A percentile compares a stretch with the other conserved stretches of the same genome.
Evolutionary conservation across 1,140 invertebrate genomes (phyloP).

Genomic region (Apocrypta bakeri): DNA sequence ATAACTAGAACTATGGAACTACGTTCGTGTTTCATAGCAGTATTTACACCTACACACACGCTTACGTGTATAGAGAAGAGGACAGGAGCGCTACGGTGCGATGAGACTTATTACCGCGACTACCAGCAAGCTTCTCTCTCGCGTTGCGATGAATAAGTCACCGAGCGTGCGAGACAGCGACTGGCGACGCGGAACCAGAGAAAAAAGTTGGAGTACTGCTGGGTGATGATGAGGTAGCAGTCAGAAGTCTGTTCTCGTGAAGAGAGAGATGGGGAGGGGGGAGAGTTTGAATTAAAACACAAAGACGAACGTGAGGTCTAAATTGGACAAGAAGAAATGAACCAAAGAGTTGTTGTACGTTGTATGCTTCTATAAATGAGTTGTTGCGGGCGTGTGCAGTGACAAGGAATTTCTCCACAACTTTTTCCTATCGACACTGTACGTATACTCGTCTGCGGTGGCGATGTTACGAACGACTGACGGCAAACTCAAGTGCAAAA

Average conservation of each 20-base stretch:
- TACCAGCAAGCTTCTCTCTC: slow-evolving; percentile 54
- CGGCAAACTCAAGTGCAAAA: too few species aligned
- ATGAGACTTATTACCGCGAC: slow-evolving; percentile 39
- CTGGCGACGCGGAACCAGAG: slow-evolving; percentile 54
- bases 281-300: background rate
- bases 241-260: background rate
- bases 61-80: background rate
- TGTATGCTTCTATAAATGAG: background rate
- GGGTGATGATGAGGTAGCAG: slow-evolving; percentile 17
- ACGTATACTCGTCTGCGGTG: too few species aligned
- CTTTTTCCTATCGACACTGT: too few species aligned
- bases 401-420: background rate
- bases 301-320: background rate
- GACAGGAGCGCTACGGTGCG: background rate
- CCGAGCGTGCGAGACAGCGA: slow-evolving; percentile 27
- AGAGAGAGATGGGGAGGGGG: background rate
- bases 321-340: background rate
- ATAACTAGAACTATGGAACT: background rate
- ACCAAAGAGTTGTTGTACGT: background rate
- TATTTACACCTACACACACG: slow-evolving; percentile 34
- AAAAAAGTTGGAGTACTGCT: slow-evolving; percentile 56
- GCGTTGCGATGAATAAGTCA: slow-evolving; percentile 43
- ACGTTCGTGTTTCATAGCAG: background rate
- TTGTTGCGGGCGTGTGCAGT: background rate
- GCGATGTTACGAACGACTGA: too few species aligned